Percentiles rank a stretch among this genome's conserved stretches.
These are phyloP conservation scores for Villa cingulata DNA, from an alignment of 2,888 invertebrate species.

Conservation along the genomic window DNA sequence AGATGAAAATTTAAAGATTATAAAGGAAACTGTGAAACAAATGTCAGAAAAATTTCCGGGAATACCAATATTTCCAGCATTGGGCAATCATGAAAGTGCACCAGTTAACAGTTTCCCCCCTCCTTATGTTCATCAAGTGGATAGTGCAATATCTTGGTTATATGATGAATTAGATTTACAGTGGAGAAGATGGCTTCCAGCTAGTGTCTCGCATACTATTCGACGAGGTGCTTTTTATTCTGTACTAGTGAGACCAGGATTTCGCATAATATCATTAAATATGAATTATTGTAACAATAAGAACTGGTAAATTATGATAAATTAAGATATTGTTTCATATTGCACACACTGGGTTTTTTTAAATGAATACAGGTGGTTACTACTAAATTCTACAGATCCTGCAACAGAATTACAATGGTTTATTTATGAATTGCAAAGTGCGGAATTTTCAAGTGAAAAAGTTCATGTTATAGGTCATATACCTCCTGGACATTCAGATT, in stretches of 20 bases:
- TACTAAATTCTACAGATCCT: slow-evolving; percentile 91
- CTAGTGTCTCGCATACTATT: slow-evolving; percentile 73
- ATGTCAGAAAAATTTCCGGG: slow-evolving; percentile 81
- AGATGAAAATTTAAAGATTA: slow-evolving; percentile 71
- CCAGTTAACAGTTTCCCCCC: slow-evolving; percentile 91
- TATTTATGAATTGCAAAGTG: slow-evolving; percentile 82
- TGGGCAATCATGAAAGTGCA: slow-evolving; percentile 94
- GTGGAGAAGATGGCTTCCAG: slow-evolving; percentile 86
- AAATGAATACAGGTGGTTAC: slow-evolving; percentile 47
- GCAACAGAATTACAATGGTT: slow-evolving; percentile 92
- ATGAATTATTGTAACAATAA: slow-evolving; percentile 94
- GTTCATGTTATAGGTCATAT: slow-evolving; percentile 97
- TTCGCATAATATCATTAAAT: slow-evolving; percentile 85
- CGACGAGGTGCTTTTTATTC: slow-evolving; percentile 84
- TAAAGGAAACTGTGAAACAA: slow-evolving; percentile 72
- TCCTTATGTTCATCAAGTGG: slow-evolving; percentile 65
- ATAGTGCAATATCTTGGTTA: slow-evolving; percentile 79
- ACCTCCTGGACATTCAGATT: slow-evolving; percentile 87
- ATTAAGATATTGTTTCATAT: not conserved
- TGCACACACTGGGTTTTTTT: not conserved
- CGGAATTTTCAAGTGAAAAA: slow-evolving; percentile 86
- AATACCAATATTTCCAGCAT: slow-evolving; percentile 82
- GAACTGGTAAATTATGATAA: slow-evolving; percentile 57
- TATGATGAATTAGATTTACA: slow-evolving; percentile 79
- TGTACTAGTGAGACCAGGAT: slow-evolving; percentile 75